Base-by-base conservation (phyloP, 2,113 vertebrate genomes). In the Proteles cristata region DNA sequence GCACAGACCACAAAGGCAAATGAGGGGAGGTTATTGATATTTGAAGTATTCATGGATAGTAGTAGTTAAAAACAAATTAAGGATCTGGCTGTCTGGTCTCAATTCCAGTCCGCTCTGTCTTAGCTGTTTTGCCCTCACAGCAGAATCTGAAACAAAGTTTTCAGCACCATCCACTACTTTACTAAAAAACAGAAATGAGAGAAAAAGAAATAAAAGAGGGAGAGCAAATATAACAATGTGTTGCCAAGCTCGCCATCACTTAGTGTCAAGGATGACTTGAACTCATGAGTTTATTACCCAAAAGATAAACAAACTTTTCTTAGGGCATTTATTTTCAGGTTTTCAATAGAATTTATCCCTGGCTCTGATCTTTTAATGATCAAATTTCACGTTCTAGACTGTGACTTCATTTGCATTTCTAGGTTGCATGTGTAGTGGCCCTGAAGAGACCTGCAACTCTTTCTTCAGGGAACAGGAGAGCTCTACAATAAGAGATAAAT, bases 361-460 rank as follows among this genome's bases (percentile, higher is more conserved):
- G 31, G 23, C 2, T 88, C 0, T 26, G 21, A 74, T 69, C 26
- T 74, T 31, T 88, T 39, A 61, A 14, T 53, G 19, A 88, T 68
- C 19, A 84, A 39, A 79, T 73, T 86, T 95, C 35, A 94, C 12
- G 33, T 79, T 15, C 16, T 77, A 4, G 15, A 23, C 43, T 88
- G 35, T n/a, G 33, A 96, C 87, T 85, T 35, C 21, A 65, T n/a
- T 77, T 94, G 23, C 17, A 68, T 82, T 90, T 85, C 63, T 94
- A 9, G 14, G 15, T 63, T 81, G 4, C 23, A 26, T 48, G 1
- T 88, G 2, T 31, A 7, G 12, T 9, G 14, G 16, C n/a, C 58
- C 3, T 45, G 12, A 77, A 68, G 4, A 63, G 33, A 77, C 14
- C 12, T 23, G 33, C 1, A 45, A n/a, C 11, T 86, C 17, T 17